Evolutionary conservation across 2,113 vertebrate species (phyloP).

Genomic region (Bos indicus): DNA sequence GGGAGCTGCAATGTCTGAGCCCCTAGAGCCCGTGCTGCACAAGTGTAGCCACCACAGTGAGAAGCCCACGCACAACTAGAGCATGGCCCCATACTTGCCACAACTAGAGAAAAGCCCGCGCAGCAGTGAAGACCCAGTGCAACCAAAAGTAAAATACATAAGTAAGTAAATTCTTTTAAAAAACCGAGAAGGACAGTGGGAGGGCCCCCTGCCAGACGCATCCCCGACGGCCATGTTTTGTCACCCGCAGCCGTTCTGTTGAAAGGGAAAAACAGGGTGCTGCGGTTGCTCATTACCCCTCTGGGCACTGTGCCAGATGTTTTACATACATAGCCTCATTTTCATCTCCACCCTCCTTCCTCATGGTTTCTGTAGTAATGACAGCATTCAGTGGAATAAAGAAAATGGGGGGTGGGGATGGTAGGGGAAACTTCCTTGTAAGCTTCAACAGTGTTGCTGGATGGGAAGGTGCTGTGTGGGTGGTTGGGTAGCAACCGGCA

Average conservation of each 20-base stretch:
- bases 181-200: neutral
- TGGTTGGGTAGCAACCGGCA: accelerated
- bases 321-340: neutral
- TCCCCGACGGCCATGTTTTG: accelerated
- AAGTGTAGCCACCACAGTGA: too few relatives aligned
- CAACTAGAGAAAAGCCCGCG: neutral
- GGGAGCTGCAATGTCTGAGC: neutral
- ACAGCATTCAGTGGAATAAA: neutral
- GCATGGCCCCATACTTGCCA: neutral
- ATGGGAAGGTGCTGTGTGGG: accelerated
- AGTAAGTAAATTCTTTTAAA: neutral
- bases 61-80: neutral
- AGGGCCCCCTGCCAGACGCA: neutral
- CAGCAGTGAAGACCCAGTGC: neutral
- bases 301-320: neutral
- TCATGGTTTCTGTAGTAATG: neutral
- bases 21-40: neutral
- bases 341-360: neutral
- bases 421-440: neutral
- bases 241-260: accelerated
- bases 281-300: neutral
- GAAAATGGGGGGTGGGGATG: accelerated
- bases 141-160: neutral
- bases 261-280: neutral
- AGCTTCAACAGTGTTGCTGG: neutral